Evolutionary conservation across 1,140 invertebrate species (phyloP).

Genomic region (Heliconius melpomene): DNA sequence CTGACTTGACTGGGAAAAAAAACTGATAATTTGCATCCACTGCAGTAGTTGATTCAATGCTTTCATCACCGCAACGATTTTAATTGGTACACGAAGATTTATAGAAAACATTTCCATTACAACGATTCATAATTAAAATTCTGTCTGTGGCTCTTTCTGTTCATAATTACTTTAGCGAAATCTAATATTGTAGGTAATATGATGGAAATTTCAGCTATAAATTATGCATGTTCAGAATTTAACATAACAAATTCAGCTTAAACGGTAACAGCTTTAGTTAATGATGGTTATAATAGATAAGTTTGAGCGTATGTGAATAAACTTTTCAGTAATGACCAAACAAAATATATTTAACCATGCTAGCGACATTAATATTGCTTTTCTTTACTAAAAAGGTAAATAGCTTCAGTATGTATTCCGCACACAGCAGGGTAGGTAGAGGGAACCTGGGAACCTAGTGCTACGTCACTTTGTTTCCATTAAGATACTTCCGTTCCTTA

Average conservation of each 20-base stretch:
- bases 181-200: slow-evolving; percentile 2
- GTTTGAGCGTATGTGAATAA: not conserved
- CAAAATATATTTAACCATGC: not conserved
- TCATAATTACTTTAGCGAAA: not conserved
- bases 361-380: not conserved
- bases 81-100: slow-evolving; percentile 30
- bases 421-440: too few species aligned
- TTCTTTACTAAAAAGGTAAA: not conserved
- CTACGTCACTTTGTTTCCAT: too few species aligned
- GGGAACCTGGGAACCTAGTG: too few species aligned
- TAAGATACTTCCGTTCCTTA: too few species aligned
- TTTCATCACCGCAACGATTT: slow-evolving; percentile 26
- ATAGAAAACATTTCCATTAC: too few species aligned
- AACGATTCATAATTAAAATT: slow-evolving; percentile 9
- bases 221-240: not conserved
- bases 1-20: slow-evolving; percentile 33
- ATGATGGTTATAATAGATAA: slow-evolving; percentile 11
- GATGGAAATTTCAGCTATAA: slow-evolving; percentile 1
- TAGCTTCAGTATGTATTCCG: not conserved
- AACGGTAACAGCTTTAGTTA: slow-evolving; percentile 8
- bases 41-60: slow-evolving; percentile 37
- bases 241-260: not conserved
- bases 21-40: slow-evolving; percentile 32
- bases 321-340: not conserved
- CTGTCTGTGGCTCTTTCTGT: not conserved